Evolutionary conservation across 2,113 vertebrate genomes (phyloP), one percentile per base, ranked within the genome.

Genomic region (Pachypanchax playfairii): DNA sequence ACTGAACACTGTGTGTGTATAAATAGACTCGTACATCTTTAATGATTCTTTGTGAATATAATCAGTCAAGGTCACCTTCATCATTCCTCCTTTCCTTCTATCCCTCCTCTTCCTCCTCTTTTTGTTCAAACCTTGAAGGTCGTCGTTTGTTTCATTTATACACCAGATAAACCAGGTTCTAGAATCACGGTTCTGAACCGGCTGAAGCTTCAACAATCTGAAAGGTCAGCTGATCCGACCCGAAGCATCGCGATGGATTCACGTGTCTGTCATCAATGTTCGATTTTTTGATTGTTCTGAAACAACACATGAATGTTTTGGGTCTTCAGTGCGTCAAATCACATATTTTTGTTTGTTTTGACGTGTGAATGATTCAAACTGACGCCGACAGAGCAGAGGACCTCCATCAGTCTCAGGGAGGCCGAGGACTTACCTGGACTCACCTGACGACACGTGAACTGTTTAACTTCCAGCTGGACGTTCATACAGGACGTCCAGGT

Each of bases 1-100:
- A n/a, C 28, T n/a, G 11, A 2, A 21, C 3, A 12, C 5, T 12
- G 59, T 22, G 65, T 44, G 44, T 13, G 60, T 85, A 86, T 77
- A 77, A 86, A 85, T 84, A 79, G 75, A 46, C 75, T 80, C 17
- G 2, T 87, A 59, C 57, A 88, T 77, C 51, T 80, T 82, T 86
- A 84, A 88, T 85, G 76, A 75, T 38, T 65, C 50, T n/a, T 82
- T 64, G 59, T 75, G 73, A 77, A 67, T 74, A 55, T 77, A 82
- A 82, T 83, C 22, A 25, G 31, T 18, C 11, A 52, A 20, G 50
- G n/a, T 52, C 29, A 15, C 5, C 48, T 50, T 28, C 26, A 46
- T 46, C 8, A 20, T 12, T 6, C 28, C n/a, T 51, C 18, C 48
- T 20, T 10, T 31, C 10, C 8, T 18, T n/a, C n/a, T n/a, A n/a